Evolutionary conservation across 2,113 vertebrate species (phyloP), one percentile per base, ranked within the genome.

Genomic region (Elaphurus davidianus): DNA sequence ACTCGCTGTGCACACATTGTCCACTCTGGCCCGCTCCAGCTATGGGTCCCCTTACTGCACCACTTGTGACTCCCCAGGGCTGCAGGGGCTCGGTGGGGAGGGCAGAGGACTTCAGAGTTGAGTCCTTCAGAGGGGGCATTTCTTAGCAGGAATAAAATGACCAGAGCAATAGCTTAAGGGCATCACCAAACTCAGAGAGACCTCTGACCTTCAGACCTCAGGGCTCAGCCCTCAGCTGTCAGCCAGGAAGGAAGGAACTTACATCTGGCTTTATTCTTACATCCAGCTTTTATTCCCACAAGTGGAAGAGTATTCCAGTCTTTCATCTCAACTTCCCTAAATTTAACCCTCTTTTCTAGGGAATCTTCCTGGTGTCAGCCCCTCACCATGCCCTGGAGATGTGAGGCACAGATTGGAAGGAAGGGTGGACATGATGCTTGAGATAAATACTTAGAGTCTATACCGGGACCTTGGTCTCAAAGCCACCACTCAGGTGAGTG

Each of bases 1-100:
- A 6, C 28, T 59, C 55, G 25, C 30, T 85, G 14, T 87, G 19
- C 33, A 13, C 40, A n/a, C 21, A 1, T 36, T 17, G 62, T 50
- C 54, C 5, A 25, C 45, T 40, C 16, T 40, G 76, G 45, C 28
- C n/a, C 1, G 10, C 43, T 71, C 43, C 28, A 23, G 86, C 15
- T 40, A 0, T 57, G 21, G 78, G 36, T 25, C 17, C 84, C 86
- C 71, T 45, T 21, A 7, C 7, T 13, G 45, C 19, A 5, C 11
- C 15, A 10, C 7, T 9, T 47, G 25, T 21, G 36, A n/a, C 3
- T 27, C 27, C n/a, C 55, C 36, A 50, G 33, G 33, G 21, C 30
- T 30, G 19, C 50, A 40, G 78, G 30, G 7, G 43, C 4, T 2
- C 0, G 0, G 25, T 2, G 60, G n/a, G 19, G 2, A 60, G 2